Percentiles rank a stretch among this genome's conserved stretches.
Conservation (phyloP, 2,797 vertebrate species). For the Microctenopoma stevenorrisi region DNA sequence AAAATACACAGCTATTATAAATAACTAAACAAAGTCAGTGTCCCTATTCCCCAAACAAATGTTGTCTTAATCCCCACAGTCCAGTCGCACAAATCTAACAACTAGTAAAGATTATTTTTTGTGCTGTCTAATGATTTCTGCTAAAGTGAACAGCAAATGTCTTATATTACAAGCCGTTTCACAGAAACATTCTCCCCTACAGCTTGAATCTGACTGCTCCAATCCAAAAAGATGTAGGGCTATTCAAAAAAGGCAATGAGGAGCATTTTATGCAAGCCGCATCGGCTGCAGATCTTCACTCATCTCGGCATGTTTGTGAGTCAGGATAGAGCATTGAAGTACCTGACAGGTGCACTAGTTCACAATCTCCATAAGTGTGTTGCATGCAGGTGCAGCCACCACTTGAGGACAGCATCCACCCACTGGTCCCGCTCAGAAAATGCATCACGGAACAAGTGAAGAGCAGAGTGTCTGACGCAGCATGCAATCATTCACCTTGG, state of each 20-base stretch:
- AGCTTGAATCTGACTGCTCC: conserved; percentile 58
- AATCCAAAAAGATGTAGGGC: conserved; percentile 44
- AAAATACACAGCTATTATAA: conserved; percentile 1
- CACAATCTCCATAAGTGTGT: conserved; percentile 53
- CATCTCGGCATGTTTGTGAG: conserved; percentile 46
- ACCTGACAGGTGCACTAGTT: conserved; percentile 49
- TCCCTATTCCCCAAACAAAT: conserved; percentile 18
- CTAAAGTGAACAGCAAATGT: conserved; percentile 36
- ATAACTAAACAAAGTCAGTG: conserved; percentile 1
- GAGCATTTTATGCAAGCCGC: conserved; percentile 41
- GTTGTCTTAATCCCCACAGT: conserved; percentile 21
- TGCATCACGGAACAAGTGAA: conserved; percentile 65
- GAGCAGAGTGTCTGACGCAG: conserved; percentile 79
- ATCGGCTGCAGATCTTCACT: conserved; percentile 41
- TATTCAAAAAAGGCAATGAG: conserved; percentile 13
- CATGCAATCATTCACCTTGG: conserved; percentile 83
- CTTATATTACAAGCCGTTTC: conserved; percentile 63
- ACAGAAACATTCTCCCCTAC: conserved; percentile 71
- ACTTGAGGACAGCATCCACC: conserved; percentile 70
- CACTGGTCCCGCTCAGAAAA: conserved; percentile 68
- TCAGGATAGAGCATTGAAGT: conserved; percentile 30
- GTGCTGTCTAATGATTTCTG: conserved; percentile 46
- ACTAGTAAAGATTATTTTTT: conserved; percentile 32
- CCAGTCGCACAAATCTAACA: conserved; percentile 15
- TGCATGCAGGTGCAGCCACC: conserved; percentile 59